phyloP scores from a whole-genome alignment of 2,113 vertebrate genomes.

The Onychostoma macrolepis region DNA sequence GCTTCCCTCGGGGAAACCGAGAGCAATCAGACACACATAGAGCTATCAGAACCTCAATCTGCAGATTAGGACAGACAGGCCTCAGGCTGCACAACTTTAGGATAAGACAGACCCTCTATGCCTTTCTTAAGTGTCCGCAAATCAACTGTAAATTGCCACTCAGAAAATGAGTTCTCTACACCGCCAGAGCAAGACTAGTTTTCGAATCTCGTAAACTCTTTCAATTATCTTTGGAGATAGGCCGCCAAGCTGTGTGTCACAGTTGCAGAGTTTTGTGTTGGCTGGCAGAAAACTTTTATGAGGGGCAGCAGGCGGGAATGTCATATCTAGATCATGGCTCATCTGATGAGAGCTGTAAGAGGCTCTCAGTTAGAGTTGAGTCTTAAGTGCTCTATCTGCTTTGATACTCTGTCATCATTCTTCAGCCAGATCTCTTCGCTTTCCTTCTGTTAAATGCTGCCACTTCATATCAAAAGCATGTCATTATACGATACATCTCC shows the following conservation, averaged over 20 bases:
- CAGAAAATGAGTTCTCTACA: conserved; percentile 46
- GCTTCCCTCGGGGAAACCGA: neutral
- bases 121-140: conserved; percentile 52
- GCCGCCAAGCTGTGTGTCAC: conserved; percentile 8
- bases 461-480: conserved; percentile 52
- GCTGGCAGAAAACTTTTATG: conserved; percentile 12
- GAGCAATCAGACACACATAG: conserved; percentile 51
- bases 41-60: conserved; percentile 58
- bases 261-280: conserved; percentile 29
- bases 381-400: conserved; percentile 53
- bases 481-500: conserved; percentile 44
- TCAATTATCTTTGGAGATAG: conserved; percentile 53
- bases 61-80: conserved; percentile 53
- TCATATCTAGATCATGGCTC: conserved; percentile 35
- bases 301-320: conserved; percentile 5
- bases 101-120: conserved; percentile 36
- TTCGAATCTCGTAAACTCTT: conserved; percentile 47
- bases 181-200: conserved; percentile 5
- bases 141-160: conserved; percentile 59
- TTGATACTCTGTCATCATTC: conserved; percentile 43
- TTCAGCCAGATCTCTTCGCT: conserved; percentile 33
- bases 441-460: conserved; percentile 50
- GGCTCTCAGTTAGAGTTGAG: conserved; percentile 41
- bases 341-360: conserved; percentile 48
- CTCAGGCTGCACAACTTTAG: conserved; percentile 28